These are phyloP conservation scores for Hylaea fasciaria DNA, from an alignment of 2,888 invertebrate species.

Conservation along the genomic window DNA sequence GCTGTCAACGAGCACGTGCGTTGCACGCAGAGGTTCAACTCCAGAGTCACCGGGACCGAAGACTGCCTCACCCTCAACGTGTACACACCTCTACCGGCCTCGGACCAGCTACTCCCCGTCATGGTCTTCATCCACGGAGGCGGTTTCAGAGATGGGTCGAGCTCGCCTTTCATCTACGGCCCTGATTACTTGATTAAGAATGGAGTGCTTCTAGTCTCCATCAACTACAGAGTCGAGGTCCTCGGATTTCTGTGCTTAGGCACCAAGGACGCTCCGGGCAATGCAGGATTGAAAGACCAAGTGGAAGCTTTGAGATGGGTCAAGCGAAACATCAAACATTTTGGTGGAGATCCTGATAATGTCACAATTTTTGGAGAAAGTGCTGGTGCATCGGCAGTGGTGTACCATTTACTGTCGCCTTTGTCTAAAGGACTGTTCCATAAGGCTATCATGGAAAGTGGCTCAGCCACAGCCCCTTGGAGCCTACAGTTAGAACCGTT, in stretches of 20 bases:
- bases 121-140: conserved; percentile 80
- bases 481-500: conserved; percentile 71
- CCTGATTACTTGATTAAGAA: conserved; percentile 68
- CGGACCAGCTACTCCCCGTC: conserved; percentile 57
- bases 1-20: conserved; percentile 67
- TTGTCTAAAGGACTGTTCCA: conserved; percentile 72
- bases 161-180: conserved; percentile 70
- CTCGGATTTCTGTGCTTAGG: conserved; percentile 74
- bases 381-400: conserved; percentile 74
- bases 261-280: conserved; percentile 74
- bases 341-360: conserved; percentile 74
- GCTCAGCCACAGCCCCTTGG: conserved; percentile 74
- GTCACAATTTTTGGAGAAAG: conserved; percentile 77
- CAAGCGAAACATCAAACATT: conserved; percentile 63
- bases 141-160: conserved; percentile 74
- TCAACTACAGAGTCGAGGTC: conserved; percentile 76
- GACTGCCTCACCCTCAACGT: conserved; percentile 74
- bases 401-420: conserved; percentile 71
- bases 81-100: conserved; percentile 60
- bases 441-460: conserved; percentile 76
- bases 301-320: conserved; percentile 73
- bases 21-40: conserved; percentile 68
- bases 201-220: conserved; percentile 69
- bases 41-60: conserved; percentile 61
- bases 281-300: conserved; percentile 76